These are phyloP conservation scores for Silurus asotus DNA, from an alignment of 2,113 vertebrate species.

Conservation along the genomic window DNA sequence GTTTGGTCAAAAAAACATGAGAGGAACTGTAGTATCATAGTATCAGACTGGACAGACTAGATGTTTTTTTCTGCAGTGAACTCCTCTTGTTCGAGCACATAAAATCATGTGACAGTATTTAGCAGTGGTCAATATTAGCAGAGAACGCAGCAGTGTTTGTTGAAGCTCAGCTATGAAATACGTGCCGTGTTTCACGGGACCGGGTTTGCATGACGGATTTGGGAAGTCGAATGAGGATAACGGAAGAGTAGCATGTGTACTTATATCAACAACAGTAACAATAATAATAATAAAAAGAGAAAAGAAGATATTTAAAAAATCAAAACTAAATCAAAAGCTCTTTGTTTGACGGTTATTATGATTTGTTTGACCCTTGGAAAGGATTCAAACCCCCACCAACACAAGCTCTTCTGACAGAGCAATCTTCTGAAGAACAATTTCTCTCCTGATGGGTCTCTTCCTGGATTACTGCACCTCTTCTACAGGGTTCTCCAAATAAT, in stretches of 20 bases:
- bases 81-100: not conserved
- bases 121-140: not conserved
- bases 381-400: not conserved
- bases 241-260: not conserved
- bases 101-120: constrained; percentile 9
- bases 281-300: not conserved
- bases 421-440: not conserved
- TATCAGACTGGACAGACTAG: not conserved
- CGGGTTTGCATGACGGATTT: not conserved
- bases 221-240: not conserved
- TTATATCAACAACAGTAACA: not conserved
- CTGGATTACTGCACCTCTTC: not conserved
- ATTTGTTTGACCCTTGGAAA: not conserved
- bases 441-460: not conserved
- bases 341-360: not conserved
- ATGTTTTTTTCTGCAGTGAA: not conserved
- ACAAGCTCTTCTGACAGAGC: not conserved
- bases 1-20: not conserved
- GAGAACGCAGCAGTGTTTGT: not conserved
- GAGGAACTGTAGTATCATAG: not conserved
- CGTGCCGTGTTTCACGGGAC: not conserved
- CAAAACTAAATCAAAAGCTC: not conserved
- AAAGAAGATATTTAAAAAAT: not conserved
- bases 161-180: not conserved
- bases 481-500: not conserved